phyloP scores from a whole-genome alignment of 2,888 invertebrate genomes.

The Stenolophus ochropezus region DNA sequence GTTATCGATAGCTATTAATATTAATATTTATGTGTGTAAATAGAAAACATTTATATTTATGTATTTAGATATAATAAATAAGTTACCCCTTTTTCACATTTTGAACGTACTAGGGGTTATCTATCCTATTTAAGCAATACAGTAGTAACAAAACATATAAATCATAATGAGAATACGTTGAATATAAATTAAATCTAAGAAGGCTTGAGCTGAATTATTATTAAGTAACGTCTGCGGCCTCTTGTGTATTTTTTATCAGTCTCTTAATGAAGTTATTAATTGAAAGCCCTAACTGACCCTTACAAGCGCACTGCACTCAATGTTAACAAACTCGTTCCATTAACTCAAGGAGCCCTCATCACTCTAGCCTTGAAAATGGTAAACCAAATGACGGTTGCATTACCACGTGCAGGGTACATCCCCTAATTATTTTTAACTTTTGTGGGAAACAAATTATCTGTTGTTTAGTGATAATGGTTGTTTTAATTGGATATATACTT shows the following conservation, averaged over 20 bases:
- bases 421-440: slow-evolving; percentile 43
- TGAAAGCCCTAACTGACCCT: slow-evolving; percentile 58
- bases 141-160: slow-evolving; percentile 28
- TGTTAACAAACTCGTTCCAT: slow-evolving; percentile 47
- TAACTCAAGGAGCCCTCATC: slow-evolving; percentile 52
- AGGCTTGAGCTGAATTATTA: slow-evolving; percentile 2
- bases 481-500: slow-evolving; percentile 18
- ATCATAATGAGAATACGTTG: slow-evolving; percentile 44
- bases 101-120: not conserved
- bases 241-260: slow-evolving; percentile 58
- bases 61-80: not conserved
- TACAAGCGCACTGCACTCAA: slow-evolving; percentile 37
- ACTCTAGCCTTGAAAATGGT: slow-evolving; percentile 11
- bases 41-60: not conserved
- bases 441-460: slow-evolving; percentile 31
- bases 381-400: slow-evolving; percentile 33
- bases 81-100: not conserved
- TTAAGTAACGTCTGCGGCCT: slow-evolving; percentile 32
- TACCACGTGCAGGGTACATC: slow-evolving; percentile 33
- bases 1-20: too few species aligned
- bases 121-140: slow-evolving; percentile 31
- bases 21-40: too few species aligned
- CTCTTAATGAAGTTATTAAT: slow-evolving; percentile 58
- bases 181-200: slow-evolving; percentile 51
- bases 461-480: not conserved